Conservation (phyloP, 2,888 invertebrate species). For the Cyclophora albipunctata region DNA sequence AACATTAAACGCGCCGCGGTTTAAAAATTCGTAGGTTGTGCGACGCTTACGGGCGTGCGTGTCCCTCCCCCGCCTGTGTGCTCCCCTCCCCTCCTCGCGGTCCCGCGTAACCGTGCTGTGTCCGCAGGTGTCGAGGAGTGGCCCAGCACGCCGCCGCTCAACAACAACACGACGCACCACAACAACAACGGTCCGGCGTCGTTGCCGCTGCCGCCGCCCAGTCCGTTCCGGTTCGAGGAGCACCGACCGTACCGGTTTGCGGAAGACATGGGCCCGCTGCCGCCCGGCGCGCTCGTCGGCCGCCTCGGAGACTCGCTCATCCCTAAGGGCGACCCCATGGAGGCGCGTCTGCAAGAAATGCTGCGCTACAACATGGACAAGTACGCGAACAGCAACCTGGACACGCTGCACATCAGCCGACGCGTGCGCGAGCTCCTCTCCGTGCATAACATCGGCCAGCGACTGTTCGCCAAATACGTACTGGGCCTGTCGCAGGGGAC, state of each 20-base stretch:
- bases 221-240: constrained; percentile 88
- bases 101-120: constrained; percentile 78
- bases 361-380: constrained; percentile 96
- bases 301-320: constrained; percentile 92
- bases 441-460: constrained; percentile 98
- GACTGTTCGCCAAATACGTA: constrained; percentile 98
- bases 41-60: constrained; percentile 50
- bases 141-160: constrained; percentile 69
- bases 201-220: constrained; percentile 69
- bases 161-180: constrained; percentile 74
- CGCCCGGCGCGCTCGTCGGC: constrained; percentile 88
- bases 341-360: constrained; percentile 94
- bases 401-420: constrained; percentile 95
- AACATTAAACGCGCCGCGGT: constrained; percentile 48
- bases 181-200: constrained; percentile 70
- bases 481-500: constrained; percentile 98
- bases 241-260: constrained; percentile 88
- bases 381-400: constrained; percentile 93
- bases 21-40: constrained; percentile 38
- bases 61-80: constrained; percentile 28
- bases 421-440: constrained; percentile 94
- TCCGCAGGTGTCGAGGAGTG: constrained; percentile 71
- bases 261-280: constrained; percentile 83
- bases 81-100: constrained; percentile 78
- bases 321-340: constrained; percentile 95